Evolutionary conservation across 2,888 invertebrate genomes (phyloP), one percentile per base, ranked within the genome.

Genomic region (Trachelus troglodyta): DNA sequence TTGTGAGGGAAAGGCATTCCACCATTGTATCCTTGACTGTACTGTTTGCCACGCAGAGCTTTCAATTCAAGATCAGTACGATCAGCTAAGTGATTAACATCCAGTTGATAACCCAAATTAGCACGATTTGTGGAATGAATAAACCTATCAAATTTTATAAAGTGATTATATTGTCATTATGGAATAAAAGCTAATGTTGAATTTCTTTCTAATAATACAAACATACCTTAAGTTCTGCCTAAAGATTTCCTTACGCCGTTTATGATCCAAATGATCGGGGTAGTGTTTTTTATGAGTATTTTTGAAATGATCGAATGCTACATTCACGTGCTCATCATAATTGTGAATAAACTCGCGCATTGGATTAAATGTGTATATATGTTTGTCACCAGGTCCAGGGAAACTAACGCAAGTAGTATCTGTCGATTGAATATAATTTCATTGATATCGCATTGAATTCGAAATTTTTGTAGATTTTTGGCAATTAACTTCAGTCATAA

Each of bases 81-180:
- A 91, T 98, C 98, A 0, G 97, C 95, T 80, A 99, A 92, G 89
- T 98, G 98, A 92, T 99, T 99, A 11, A 98, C 94, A 0, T 94
- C 94, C 86, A 98, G 89, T 0, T 94, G 94, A 92, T 94, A 99
- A 0, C 95, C 94, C 77, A 94, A 92, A 71, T 94, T 94, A 0
- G 95, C 95, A 76, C 97, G 95, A 92, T 98, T 98, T 87, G 93
- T 95, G 0, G 97, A 97, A 86, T 97, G 95, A 80, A 98, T 95
- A 87, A 93, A 96, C 87, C 96, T 95, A 85, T 73, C 83, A 79
- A 73, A 78, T 76, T 76, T 69, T 15, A 40, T 40, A 73, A 34
- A 74, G n/a, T 23, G 15, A 78, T 31, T 68, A 69, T 34, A 69
- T 15, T 69, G 30, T n/a, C 6, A 40, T 40, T 40, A 4, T 40